These are phyloP conservation scores for Diplosoma virens DNA, from an alignment of 23 tunicate genomes.

Conservation along the genomic window DNA sequence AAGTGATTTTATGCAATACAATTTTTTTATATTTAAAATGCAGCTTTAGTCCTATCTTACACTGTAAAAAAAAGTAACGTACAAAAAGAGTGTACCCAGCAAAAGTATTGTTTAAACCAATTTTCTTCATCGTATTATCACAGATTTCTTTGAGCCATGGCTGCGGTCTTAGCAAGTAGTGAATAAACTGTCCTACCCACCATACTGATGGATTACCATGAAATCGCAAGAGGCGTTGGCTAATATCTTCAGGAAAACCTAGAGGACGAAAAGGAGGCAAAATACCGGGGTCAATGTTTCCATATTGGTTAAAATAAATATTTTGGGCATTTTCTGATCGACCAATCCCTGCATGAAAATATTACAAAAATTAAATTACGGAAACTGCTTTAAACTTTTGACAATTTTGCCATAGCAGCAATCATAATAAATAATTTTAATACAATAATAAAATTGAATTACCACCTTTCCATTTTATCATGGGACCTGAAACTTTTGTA, in stretches of 20 bases:
- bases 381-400: no score
- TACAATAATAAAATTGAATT: no score
- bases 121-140: constrained; percentile 18
- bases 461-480: constrained; percentile 49
- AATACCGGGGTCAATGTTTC: no score
- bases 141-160: constrained; percentile 51
- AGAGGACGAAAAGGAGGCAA: constrained; percentile 79
- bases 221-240: constrained; percentile 34
- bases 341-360: no score
- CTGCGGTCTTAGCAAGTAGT: constrained; percentile 66
- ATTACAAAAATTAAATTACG: no score
- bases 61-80: no score
- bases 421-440: no score
- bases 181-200: constrained; percentile 90
- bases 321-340: constrained; percentile 10
- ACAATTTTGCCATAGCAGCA: no score
- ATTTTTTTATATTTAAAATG: no score
- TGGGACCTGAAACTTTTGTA: constrained; percentile 1
- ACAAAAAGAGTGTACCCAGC: constrained; percentile 53
- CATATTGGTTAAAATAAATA: no score
- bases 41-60: no score
- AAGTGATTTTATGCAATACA: no score
- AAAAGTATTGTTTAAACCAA: constrained; percentile 35
- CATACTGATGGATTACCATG: constrained; percentile 91
- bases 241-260: constrained; percentile 66